phyloP scores from a whole-genome alignment of 2,113 vertebrate genomes.

The Amblyopsis rosae region DNA sequence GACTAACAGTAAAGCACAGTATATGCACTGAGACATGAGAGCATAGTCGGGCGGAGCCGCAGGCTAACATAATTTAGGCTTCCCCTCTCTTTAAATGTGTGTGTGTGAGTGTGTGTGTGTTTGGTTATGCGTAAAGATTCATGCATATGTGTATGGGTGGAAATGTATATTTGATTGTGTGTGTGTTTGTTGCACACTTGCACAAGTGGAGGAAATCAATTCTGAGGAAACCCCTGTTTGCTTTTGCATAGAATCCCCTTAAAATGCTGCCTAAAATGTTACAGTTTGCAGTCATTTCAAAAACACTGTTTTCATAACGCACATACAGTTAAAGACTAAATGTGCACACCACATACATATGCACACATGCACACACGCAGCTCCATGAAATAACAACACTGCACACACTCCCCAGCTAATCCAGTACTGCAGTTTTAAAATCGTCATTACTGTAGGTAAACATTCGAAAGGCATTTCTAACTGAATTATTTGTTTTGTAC shows the following conservation, averaged over 20 bases:
- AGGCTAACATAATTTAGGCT: conserved; percentile 40
- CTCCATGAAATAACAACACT: not conserved
- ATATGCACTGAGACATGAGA: not conserved
- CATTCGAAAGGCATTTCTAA: not conserved
- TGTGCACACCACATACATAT: conserved; percentile 23
- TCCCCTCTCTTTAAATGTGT: conserved; percentile 23
- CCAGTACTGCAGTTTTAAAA: not conserved
- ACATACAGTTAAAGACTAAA: conserved; percentile 23
- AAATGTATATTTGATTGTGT: conserved; percentile 19
- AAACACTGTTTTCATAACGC: conserved; percentile 44
- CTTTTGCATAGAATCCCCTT: conserved; percentile 56
- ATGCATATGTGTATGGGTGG: not conserved
- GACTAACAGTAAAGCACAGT: not conserved
- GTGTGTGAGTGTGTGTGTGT: not conserved
- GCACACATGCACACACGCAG: conserved; percentile 24
- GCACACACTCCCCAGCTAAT: not conserved
- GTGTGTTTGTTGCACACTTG: not conserved
- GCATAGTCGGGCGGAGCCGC: not conserved
- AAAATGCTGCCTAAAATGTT: conserved; percentile 32
- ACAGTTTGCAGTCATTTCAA: conserved; percentile 60
- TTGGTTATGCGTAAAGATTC: not conserved
- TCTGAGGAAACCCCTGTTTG: conserved; percentile 61
- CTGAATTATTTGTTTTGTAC: conserved; percentile 11
- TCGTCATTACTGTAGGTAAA: not conserved
- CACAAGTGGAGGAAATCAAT: conserved; percentile 24